These are phyloP conservation scores for Prochilodus magdalenae DNA, from an alignment of 2,113 vertebrate species.

Conservation along the genomic window DNA sequence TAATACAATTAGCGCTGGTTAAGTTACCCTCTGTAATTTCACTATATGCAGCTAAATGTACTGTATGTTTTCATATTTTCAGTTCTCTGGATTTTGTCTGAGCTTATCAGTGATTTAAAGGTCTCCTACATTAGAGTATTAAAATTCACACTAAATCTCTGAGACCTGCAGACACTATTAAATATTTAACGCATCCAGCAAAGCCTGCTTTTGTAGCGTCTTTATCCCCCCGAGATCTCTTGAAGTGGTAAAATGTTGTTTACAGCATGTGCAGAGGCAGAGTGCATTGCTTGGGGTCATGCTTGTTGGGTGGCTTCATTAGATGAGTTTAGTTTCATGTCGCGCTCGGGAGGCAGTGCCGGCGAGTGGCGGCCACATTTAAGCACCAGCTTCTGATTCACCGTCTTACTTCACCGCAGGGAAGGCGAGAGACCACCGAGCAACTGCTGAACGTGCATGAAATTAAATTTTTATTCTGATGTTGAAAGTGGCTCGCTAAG, in stretches of 20 bases:
- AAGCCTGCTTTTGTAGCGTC: constrained; percentile 1
- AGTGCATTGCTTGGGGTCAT: background rate
- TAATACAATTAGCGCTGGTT: background rate
- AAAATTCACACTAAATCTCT: background rate
- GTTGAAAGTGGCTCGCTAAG: background rate
- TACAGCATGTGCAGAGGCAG: background rate
- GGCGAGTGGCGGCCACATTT: constrained; percentile 17
- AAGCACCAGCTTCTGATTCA: constrained; percentile 32
- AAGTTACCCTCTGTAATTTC: background rate
- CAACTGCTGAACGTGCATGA: constrained; percentile 15
- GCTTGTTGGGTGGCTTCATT: constrained; percentile 18
- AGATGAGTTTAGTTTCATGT: constrained; percentile 25
- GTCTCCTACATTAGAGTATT: background rate
- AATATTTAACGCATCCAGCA: constrained; percentile 8
- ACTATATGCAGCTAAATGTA: background rate
- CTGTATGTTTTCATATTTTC: background rate
- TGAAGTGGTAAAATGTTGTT: constrained; percentile 29
- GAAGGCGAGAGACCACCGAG: background rate
- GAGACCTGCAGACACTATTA: constrained; percentile 14
- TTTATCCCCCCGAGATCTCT: constrained; percentile 12
- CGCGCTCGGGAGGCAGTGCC: background rate
- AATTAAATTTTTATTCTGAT: constrained; percentile 1
- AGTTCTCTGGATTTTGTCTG: background rate
- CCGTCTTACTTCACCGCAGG: background rate
- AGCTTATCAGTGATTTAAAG: background rate